Base-by-base conservation (phyloP, 2,888 invertebrate genomes). In the Meteorus colon region DNA sequence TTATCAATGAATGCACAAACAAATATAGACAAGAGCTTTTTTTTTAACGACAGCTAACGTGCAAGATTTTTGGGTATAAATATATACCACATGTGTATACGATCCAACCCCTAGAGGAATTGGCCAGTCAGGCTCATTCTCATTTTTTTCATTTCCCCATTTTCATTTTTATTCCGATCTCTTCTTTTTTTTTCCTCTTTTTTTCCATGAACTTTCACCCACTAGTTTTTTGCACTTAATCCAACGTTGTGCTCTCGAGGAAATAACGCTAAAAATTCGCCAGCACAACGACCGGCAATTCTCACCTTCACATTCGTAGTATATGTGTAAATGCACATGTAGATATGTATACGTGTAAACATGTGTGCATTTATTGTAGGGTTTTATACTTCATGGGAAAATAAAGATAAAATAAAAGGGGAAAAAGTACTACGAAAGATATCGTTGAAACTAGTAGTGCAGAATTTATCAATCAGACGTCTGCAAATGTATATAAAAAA, bases 181-280 rank as follows among this genome's bases (percentile, higher is more conserved):
- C n/a, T 19, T 6, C 6, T 24, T 6, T 19, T 19, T 8, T 55
- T 55, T 19, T 55, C 34, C 34, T 19, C 1, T 24, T 19, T 19
- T 48, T 48, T 48, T 48, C n/a, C 4, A 48, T 48, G 55, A 55
- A 55, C 55, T 55, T 55, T 55, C n/a, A 55, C 55, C 55, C 55
- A n/a, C 55, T 19, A 19, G 19, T 19, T 55, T 55, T 55, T 55
- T 19, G n/a, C 55, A 55, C 55, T n/a, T 55, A 55, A 55, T 55
- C 55, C 55, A 55, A 55, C 27, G 31, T 29, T 27, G 45, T 68
- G 27, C 51, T 68, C 51, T 45, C 48, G 31, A 29, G 48, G 55
- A 69, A 69, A 59, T 55, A 59, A 69, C 51, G 48, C 51, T 69
- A 69, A 69, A 69, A 69, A 69, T 59, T 69, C 59, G 31, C 51